phyloP scores from a whole-genome alignment of 2,113 vertebrate genomes.

The Xerus inauris region DNA sequence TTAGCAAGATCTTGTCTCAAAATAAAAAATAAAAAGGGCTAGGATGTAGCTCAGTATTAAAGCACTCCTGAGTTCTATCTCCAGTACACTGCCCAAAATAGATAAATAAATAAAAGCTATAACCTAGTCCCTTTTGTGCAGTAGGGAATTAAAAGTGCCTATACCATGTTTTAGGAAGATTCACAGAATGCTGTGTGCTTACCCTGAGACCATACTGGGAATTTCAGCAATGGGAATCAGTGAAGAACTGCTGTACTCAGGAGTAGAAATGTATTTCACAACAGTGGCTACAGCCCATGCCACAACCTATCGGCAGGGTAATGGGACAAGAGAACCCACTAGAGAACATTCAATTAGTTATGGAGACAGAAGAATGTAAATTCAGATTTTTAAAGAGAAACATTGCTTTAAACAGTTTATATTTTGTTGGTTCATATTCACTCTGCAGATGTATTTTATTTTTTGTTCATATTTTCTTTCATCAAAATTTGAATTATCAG shows the following conservation, averaged over 20 bases:
- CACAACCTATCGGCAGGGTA: neutral
- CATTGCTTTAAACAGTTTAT: neutral
- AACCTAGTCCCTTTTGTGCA: neutral
- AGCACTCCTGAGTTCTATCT: too few species aligned
- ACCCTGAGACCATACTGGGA: neutral
- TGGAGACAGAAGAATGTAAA: neutral
- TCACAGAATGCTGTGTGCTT: neutral
- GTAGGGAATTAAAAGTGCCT: neutral
- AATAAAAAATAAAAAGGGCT: too few species aligned
- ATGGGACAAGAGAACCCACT: neutral
- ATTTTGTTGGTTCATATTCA: neutral
- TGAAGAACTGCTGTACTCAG: neutral
- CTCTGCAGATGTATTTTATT: neutral
- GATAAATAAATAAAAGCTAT: too few species aligned
- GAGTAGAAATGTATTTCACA: neutral
- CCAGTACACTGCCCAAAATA: too few species aligned
- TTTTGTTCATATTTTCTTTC: neutral
- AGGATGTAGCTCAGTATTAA: too few species aligned
- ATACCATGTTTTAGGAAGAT: neutral
- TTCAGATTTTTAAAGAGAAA: neutral
- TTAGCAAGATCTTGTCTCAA: too few species aligned
- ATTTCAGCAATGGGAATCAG: neutral
- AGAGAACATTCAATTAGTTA: neutral
- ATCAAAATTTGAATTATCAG: neutral
- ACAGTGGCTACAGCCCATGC: neutral